These are phyloP conservation scores for Drosophila parvula DNA, from an alignment of 1,140 invertebrate species.

Conservation along the genomic window DNA sequence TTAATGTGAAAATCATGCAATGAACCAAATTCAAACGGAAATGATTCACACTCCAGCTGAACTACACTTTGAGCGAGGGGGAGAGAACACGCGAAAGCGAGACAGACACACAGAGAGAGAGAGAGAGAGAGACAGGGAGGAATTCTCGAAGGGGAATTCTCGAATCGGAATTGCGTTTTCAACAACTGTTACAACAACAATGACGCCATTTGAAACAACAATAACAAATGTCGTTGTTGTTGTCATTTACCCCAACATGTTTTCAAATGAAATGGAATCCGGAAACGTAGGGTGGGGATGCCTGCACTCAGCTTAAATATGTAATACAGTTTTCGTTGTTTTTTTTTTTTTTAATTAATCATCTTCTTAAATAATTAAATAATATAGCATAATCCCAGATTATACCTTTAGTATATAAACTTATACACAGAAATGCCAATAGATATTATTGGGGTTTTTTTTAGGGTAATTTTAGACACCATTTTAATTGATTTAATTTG, in stretches of 20 bases:
- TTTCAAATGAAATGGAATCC: conserved; percentile 38
- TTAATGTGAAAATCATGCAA: conserved; percentile 82
- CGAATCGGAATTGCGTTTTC: conserved; percentile 72
- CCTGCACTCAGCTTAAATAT: conserved; percentile 8
- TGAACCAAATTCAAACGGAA: conserved; percentile 81
- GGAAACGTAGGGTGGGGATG: not conserved
- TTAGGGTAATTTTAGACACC: no score
- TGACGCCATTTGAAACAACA: conserved; percentile 69
- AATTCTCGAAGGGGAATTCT: conserved; percentile 16
- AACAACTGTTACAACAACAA: conserved; percentile 66
- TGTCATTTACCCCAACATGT: conserved; percentile 33
- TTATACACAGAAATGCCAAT: no score
- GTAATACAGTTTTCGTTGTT: not conserved
- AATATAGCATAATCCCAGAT: no score
- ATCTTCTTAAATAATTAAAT: no score
- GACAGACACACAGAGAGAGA: not conserved
- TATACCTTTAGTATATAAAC: no score
- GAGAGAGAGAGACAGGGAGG: conserved; percentile 6
- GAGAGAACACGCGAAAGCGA: not conserved
- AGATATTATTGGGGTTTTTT: no score
- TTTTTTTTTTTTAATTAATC: no score
- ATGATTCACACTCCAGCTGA: conserved; percentile 78
- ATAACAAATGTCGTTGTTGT: conserved; percentile 23
- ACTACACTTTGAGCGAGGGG: conserved; percentile 54
- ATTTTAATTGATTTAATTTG: no score